Conservation (phyloP, 2,888 invertebrate genomes). For the Patella pellucida region DNA sequence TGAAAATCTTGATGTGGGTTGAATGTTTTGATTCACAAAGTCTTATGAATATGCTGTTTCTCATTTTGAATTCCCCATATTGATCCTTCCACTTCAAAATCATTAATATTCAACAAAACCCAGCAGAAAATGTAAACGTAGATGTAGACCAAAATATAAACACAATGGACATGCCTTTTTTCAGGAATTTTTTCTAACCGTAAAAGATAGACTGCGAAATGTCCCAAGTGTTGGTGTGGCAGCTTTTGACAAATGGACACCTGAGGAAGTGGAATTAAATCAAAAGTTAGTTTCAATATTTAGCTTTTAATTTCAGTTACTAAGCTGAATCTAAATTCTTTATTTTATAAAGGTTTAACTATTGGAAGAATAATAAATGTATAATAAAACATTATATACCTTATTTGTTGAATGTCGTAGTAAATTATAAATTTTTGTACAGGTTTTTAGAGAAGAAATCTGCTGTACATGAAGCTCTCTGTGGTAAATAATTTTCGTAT, state of each 20-base stretch:
- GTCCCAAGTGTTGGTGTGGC: conserved; percentile 75
- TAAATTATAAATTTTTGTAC: conserved; percentile 21
- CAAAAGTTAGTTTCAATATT: conserved; percentile 45
- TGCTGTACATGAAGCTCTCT: conserved; percentile 76
- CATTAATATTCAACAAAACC: too few relatives aligned
- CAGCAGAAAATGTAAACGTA: too few relatives aligned
- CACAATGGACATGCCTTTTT: conserved; percentile 44
- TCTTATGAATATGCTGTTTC: too few relatives aligned
- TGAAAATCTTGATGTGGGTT: too few relatives aligned
- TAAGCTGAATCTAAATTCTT: too few relatives aligned
- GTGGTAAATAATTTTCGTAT: conserved; percentile 77
- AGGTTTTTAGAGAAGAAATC: conserved; percentile 70
- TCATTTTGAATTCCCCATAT: too few relatives aligned
- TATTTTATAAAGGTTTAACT: too few relatives aligned
- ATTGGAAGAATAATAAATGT: too few relatives aligned
- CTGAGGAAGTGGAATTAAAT: conserved; percentile 80
- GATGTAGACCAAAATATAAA: not conserved
- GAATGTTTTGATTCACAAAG: too few relatives aligned
- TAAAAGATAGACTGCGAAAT: conserved; percentile 81
- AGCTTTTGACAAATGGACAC: conserved; percentile 81
- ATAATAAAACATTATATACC: too few relatives aligned
- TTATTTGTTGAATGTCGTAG: not conserved
- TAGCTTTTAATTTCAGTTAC: too few relatives aligned
- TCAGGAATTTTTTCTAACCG: conserved; percentile 93
- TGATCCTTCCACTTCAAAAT: too few relatives aligned